phyloP scores from a whole-genome alignment of 2,888 invertebrate species.

The Salpingus planirostris region DNA sequence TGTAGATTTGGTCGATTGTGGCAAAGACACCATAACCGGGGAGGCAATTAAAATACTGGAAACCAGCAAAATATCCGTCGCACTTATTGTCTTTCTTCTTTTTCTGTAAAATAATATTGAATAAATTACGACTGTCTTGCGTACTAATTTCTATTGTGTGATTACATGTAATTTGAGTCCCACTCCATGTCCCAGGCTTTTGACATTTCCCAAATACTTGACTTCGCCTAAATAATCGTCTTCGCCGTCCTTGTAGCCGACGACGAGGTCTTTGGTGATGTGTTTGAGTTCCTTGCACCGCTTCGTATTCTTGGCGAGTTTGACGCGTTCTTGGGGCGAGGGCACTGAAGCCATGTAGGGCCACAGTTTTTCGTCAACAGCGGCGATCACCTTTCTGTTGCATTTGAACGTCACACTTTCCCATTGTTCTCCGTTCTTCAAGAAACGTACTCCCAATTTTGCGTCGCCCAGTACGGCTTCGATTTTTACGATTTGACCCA shows the following conservation, averaged over 20 bases:
- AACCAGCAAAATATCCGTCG: conserved; percentile 35
- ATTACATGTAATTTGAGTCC: conserved; percentile 51
- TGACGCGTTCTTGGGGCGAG: conserved; percentile 45
- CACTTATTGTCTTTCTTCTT: conserved; percentile 34
- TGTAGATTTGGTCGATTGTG: conserved; percentile 34
- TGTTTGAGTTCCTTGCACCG: conserved; percentile 42
- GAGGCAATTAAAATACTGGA: conserved; percentile 35
- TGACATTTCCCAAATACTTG: conserved; percentile 47
- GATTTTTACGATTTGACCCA: conserved; percentile 37
- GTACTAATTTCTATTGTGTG: conserved; percentile 1
- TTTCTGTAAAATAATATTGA: conserved; percentile 26
- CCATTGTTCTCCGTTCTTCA: conserved; percentile 34
- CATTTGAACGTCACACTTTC: conserved; percentile 33
- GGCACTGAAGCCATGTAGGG: conserved; percentile 45
- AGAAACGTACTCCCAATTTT: conserved; percentile 29
- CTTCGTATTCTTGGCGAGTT: conserved; percentile 40
- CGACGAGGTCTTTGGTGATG: conserved; percentile 35
- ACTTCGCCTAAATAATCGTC: conserved; percentile 40
- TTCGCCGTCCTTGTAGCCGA: conserved; percentile 36
- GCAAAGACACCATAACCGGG: conserved; percentile 38
- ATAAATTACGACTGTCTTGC: background rate
- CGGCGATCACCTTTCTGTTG: conserved; percentile 25
- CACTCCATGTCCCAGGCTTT: conserved; percentile 48
- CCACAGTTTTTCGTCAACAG: conserved; percentile 41
- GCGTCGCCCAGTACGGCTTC: conserved; percentile 23